Evolutionary conservation across 2,888 invertebrate genomes (phyloP).

Genomic region (Cinara cedri): DNA sequence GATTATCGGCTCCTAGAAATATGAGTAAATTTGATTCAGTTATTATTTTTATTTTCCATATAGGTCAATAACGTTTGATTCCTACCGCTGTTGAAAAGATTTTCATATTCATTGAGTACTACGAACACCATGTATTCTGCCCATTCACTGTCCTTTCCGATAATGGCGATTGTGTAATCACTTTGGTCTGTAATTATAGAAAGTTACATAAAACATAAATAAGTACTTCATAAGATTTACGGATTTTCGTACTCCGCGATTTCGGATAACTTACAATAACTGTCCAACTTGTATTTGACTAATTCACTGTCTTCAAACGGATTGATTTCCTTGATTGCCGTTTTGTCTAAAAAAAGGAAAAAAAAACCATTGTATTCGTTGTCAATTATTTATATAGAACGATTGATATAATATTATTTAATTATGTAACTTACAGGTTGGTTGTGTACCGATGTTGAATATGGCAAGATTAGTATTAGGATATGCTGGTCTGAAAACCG

Average conservation of each 20-base stretch:
- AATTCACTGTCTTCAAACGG: not conserved
- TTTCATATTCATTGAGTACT: not conserved
- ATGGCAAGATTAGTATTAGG: not conserved
- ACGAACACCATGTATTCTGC: not conserved
- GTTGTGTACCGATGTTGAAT: not conserved
- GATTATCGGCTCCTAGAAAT: not conserved
- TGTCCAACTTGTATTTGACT: too few species aligned
- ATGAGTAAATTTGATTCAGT: not conserved
- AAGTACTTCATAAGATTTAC: too few species aligned
- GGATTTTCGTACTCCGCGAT: too few species aligned
- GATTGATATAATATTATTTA: not conserved
- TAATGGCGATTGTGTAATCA: slow-evolving; percentile 4
- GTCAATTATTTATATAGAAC: too few species aligned
- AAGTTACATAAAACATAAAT: too few species aligned
- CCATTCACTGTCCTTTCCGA: not conserved
- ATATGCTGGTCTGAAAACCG: not conserved
- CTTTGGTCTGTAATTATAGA: not conserved
- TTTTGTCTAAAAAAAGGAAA: not conserved
- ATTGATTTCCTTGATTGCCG: not conserved
- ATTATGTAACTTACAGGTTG: slow-evolving; percentile 19
- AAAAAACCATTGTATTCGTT: too few species aligned
- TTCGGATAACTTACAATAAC: too few species aligned
- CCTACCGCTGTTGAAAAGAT: not conserved
- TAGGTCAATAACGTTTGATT: too few species aligned
- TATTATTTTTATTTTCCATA: not conserved